A percentile compares a stretch with the other conserved stretches of the same genome.
phyloP scores from a whole-genome alignment of 2,888 invertebrate genomes.

The Drosophila paranaensis region DNA sequence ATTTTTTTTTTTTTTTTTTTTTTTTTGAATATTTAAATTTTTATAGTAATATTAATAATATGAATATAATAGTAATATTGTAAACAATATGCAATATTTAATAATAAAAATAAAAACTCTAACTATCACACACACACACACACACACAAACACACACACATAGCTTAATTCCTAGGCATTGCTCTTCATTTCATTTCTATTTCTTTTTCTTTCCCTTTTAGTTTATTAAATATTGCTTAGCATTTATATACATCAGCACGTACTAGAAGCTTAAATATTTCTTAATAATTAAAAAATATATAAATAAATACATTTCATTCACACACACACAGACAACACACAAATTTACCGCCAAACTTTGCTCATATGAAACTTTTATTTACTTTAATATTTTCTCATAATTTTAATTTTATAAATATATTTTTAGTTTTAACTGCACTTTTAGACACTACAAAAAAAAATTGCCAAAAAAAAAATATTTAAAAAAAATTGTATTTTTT shows the following conservation, averaged over 20 bases:
- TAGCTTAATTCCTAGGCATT: background rate
- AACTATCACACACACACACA: too few relatives aligned
- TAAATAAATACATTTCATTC: background rate
- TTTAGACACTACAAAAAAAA: slow-evolving; percentile 34
- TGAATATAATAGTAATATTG: too few relatives aligned
- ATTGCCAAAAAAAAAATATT: slow-evolving; percentile 39
- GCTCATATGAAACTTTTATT: background rate
- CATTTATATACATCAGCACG: background rate
- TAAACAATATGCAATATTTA: too few relatives aligned
- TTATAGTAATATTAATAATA: too few relatives aligned
- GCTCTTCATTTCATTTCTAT: too few relatives aligned
- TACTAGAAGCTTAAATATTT: background rate
- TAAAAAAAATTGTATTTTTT: slow-evolving; percentile 25
- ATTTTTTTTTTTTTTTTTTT: background rate
- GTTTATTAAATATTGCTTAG: background rate
- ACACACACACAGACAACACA: slow-evolving; percentile 3
- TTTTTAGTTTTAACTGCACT: slow-evolving; percentile 30
- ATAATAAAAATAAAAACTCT: too few relatives aligned
- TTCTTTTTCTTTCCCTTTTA: too few relatives aligned
- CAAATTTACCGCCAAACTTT: slow-evolving; percentile 57
- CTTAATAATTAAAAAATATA: background rate
- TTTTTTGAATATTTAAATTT: background rate
- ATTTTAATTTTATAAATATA: background rate
- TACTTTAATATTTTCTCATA: background rate
- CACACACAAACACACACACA: too few relatives aligned